phyloP scores from a whole-genome alignment of 2,113 vertebrate species.

The Zootoca vivipara region DNA sequence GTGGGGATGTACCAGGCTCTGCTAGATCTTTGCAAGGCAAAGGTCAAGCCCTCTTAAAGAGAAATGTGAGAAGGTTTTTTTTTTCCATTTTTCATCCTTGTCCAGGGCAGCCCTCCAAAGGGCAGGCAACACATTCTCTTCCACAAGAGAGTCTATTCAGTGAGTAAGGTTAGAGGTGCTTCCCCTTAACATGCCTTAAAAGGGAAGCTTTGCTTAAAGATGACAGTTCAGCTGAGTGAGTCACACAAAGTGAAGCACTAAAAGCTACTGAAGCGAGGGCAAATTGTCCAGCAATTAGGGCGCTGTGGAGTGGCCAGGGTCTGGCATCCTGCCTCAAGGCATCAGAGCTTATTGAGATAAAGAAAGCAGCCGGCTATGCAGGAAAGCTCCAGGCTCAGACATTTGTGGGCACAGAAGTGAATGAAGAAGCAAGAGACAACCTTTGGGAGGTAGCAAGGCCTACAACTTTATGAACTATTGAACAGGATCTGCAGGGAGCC shows the following conservation, averaged over 20 bases:
- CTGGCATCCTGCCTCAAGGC: background rate
- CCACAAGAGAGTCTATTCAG: constrained; percentile 36
- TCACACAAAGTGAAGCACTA: constrained; percentile 66
- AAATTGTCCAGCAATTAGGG: constrained; percentile 17
- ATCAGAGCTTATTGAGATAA: constrained; percentile 47
- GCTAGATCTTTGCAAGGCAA: constrained; percentile 15
- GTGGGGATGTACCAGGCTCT: constrained; percentile 19
- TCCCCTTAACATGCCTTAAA: constrained; percentile 67
- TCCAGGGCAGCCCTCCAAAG: constrained; percentile 15
- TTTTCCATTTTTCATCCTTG: constrained; percentile 12
- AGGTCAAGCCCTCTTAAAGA: constrained; percentile 8
- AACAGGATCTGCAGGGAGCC: background rate
- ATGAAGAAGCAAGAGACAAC: background rate
- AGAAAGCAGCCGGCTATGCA: constrained; percentile 12
- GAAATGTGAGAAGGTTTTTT: constrained; percentile 21
- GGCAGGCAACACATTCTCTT: background rate
- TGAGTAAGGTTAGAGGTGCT: constrained; percentile 23
- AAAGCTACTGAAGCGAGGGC: constrained; percentile 39
- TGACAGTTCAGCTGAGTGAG: constrained; percentile 68
- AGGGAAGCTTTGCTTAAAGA: constrained; percentile 60
- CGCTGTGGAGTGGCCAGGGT: constrained; percentile 34
- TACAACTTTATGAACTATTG: background rate
- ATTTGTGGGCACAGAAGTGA: background rate
- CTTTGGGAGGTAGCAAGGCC: background rate
- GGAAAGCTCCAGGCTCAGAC: background rate